Base-by-base conservation (phyloP, 2,797 vertebrate species). In the Trachurus trachurus region DNA sequence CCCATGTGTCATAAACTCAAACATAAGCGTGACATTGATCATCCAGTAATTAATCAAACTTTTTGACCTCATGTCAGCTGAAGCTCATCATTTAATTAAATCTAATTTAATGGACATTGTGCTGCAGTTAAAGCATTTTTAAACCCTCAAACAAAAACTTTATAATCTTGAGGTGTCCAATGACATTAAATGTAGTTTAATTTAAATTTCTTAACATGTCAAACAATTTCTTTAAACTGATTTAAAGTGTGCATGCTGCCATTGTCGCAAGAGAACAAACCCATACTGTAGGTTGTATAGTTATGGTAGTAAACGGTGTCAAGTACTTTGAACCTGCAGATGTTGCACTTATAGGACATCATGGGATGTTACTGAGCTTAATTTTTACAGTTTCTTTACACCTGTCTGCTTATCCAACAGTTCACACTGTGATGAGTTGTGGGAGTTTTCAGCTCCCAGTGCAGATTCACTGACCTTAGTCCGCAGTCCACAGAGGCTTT, bases 401-500 rank as follows among this genome's bases (percentile, higher is more conserved):
- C 10, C 26, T 26, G n/a, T n/a, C 17, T 47, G 50, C 21, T 83
- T 66, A 59, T 78, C 65, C 62, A 54, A 0, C 39, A 39, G 66
- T 60, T 71, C 29, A 49, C 58, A 17, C 53, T 61, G 5, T 13
- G 31, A 69, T 64, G 65, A 89, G 49, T 76, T 68, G 6, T 76
- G 80, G 65, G 65, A 71, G 49, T 39, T 62, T 79, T 74, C 47
- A 63, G 31, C 65, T 77, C 61, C 26, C 74, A 9, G 66, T 34
- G 12, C 56, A 62, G 29, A 81, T 74, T 83, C 80, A 66, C 71
- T 82, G 81, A 86, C 72, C 83, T 84, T 44, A 71, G 88, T 66
- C 16, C 73, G 9, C 74, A 85, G 76, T 86, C 81, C 77, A 87
- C 53, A 65, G 69, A 82, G 86, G 71, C 83, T 82, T 86, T 83